Conservation (phyloP, 2,113 vertebrate species). For the Haemorhous mexicanus region DNA sequence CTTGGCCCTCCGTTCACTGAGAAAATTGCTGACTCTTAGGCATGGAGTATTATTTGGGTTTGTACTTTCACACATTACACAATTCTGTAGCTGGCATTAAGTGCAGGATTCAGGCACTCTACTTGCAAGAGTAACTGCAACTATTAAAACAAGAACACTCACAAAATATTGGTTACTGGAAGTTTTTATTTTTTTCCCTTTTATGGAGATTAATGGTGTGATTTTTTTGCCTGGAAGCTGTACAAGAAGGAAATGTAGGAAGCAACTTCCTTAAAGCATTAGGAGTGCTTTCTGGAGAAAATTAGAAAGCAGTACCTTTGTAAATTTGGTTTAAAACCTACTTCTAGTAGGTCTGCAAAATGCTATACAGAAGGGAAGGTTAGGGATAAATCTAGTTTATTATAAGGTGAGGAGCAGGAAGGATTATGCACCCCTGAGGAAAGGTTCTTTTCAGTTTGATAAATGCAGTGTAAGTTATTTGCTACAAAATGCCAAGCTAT, state of each 20-base stretch:
- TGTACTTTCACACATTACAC: background rate
- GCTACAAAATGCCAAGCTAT: conserved; percentile 1
- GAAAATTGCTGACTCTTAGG: background rate
- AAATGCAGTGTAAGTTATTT: background rate
- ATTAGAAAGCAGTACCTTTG: background rate
- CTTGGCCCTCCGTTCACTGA: background rate
- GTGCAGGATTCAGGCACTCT: background rate
- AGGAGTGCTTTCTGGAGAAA: background rate
- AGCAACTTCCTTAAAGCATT: background rate
- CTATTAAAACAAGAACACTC: background rate
- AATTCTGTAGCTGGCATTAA: background rate
- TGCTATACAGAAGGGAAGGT: background rate
- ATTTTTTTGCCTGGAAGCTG: background rate
- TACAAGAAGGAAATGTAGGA: background rate
- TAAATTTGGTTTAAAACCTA: conserved; percentile 11
- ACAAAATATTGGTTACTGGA: background rate
- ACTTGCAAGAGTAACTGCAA: background rate
- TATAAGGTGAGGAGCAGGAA: background rate
- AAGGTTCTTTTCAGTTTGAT: conserved; percentile 29
- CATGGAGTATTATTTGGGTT: background rate
- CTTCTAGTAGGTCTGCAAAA: background rate
- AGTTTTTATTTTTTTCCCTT: background rate
- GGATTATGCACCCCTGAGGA: conserved; percentile 10
- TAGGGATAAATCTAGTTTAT: conserved; percentile 29
- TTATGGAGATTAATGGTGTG: background rate